Conservation (phyloP, 2,113 vertebrate species). For the Peucedramus taeniatus region DNA sequence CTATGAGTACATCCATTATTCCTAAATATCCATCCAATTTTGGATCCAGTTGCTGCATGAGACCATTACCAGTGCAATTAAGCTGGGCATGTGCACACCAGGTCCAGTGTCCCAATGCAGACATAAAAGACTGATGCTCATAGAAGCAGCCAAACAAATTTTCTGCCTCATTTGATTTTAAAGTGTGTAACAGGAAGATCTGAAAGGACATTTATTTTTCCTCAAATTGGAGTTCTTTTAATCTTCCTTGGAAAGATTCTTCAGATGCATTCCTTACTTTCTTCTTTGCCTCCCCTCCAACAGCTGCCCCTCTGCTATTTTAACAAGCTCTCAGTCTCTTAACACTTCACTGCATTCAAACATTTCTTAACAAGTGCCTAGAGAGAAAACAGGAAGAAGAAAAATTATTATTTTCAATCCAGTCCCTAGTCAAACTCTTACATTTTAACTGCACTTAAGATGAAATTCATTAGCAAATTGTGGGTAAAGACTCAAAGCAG, state of each 20-base stretch:
- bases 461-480: conserved; percentile 45
- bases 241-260: conserved; percentile 24
- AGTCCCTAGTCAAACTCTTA: not conserved
- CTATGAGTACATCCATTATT: not conserved
- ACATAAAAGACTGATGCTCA: not conserved
- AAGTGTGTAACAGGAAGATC: conserved; percentile 14
- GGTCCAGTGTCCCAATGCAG: not conserved
- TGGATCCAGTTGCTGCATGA: not conserved
- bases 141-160: conserved; percentile 20
- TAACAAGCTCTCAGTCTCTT: conserved; percentile 29
- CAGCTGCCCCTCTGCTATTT: conserved; percentile 1
- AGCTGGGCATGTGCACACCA: not conserved
- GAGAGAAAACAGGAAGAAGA: conserved; percentile 6
- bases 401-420: conserved; percentile 34
- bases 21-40: not conserved
- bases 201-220: conserved; percentile 17
- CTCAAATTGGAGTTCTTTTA: conserved; percentile 7
- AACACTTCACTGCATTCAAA: not conserved
- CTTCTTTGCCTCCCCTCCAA: not conserved
- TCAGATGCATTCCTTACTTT: not conserved
- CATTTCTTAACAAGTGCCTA: conserved; percentile 6
- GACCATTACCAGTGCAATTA: not conserved
- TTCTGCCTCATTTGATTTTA: conserved; percentile 44
- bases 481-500: not conserved
- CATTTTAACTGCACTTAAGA: conserved; percentile 5